phyloP scores from a whole-genome alignment of 2,888 invertebrate genomes.

The Reticulitermes lucifugus region DNA sequence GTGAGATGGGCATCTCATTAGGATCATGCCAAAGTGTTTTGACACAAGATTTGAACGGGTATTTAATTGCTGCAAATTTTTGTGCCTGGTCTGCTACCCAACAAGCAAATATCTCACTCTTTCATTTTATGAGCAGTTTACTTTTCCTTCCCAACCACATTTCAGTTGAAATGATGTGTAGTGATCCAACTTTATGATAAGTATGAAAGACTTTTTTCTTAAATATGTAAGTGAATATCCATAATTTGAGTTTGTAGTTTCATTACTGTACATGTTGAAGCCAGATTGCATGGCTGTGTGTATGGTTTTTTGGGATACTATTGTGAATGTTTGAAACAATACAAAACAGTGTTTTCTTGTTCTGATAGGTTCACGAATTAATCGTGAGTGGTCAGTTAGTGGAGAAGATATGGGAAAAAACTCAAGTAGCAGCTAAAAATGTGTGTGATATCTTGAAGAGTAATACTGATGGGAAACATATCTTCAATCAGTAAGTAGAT shows the following conservation, averaged over 20 bases:
- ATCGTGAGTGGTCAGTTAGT: conserved; percentile 71
- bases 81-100: no score
- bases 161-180: no score
- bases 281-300: neutral
- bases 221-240: no score
- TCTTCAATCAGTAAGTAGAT: conserved; percentile 60
- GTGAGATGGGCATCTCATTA: no score
- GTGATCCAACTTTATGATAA: no score
- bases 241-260: neutral
- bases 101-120: no score
- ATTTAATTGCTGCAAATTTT: no score
- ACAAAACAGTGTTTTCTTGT: conserved; percentile 5
- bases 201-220: no score
- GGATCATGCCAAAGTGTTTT: no score
- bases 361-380: conserved; percentile 69
- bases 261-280: neutral
- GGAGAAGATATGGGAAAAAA: conserved; percentile 70
- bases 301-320: neutral
- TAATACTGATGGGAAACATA: conserved; percentile 65
- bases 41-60: no score
- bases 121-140: no score
- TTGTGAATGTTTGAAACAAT: neutral
- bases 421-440: conserved; percentile 67
- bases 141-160: no score
- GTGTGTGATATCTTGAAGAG: conserved; percentile 68